Evolutionary conservation across 37 sponge, comb jelly and placozoan genomes (phyloP).

Genomic region (Mnemiopsis leidyi): DNA sequence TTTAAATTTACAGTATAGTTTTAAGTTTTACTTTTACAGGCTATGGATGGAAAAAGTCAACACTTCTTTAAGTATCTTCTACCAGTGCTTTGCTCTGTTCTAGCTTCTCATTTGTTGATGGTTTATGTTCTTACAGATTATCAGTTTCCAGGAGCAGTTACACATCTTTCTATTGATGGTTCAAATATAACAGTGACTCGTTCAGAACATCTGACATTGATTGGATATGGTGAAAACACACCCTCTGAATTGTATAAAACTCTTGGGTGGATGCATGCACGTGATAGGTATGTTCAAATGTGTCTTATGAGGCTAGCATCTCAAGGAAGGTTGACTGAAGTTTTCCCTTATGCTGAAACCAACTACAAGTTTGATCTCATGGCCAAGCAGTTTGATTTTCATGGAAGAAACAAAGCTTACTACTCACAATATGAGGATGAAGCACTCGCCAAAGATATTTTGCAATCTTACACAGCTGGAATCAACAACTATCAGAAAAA

Average conservation of each 20-base stretch:
- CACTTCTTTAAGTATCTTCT: neutral
- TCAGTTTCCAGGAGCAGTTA: neutral
- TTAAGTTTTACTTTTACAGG: too few relatives aligned
- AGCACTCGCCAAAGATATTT: neutral
- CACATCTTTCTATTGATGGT: neutral
- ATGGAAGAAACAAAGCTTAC: neutral
- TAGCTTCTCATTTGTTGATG: neutral
- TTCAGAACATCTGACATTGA: slow-evolving; percentile 34
- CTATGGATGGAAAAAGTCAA: neutral
- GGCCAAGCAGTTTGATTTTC: slow-evolving; percentile 36
- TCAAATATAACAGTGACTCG: slow-evolving; percentile 54
- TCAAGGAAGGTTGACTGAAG: slow-evolving; percentile 29
- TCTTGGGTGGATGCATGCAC: slow-evolving; percentile 62
- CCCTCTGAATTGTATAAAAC: neutral
- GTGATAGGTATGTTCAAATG: slow-evolving; percentile 49
- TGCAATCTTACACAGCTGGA: neutral
- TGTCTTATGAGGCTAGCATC: slow-evolving; percentile 51
- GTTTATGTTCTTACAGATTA: neutral
- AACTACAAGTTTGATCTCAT: slow-evolving; percentile 14
- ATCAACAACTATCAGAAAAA: neutral
- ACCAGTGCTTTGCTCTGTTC: neutral
- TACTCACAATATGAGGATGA: neutral
- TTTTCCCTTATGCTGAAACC: slow-evolving; percentile 26
- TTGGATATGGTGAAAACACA: neutral
- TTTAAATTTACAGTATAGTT: too few relatives aligned